Conservation (phyloP, 2,888 invertebrate species). For the Cynaeus angustus region DNA sequence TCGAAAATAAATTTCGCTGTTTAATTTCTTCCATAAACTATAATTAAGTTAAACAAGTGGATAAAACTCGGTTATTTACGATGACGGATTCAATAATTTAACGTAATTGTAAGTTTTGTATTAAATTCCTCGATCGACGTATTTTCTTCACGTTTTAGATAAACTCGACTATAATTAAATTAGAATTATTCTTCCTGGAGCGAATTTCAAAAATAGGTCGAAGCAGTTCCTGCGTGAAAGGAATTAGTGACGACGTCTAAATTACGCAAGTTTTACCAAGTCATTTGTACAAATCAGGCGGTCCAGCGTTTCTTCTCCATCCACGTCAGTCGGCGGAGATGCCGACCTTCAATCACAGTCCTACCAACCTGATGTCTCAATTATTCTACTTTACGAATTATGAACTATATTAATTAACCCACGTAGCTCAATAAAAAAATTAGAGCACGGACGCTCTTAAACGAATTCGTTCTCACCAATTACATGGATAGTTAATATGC, state of each 20-base stretch:
- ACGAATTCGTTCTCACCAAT: too few relatives aligned
- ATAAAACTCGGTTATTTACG: constrained; percentile 64
- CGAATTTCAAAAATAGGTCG: background rate
- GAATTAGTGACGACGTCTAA: constrained; percentile 58
- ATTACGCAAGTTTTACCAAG: constrained; percentile 63
- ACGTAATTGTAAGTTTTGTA: constrained; percentile 23
- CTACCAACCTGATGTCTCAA: constrained; percentile 57
- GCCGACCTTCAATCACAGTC: constrained; percentile 56
- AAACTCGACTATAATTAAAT: constrained; percentile 18
- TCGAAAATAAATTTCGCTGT: constrained; percentile 63
- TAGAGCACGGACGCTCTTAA: constrained; percentile 13
- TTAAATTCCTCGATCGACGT: constrained; percentile 29
- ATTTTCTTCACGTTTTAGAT: constrained; percentile 37
- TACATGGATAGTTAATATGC: too few relatives aligned
- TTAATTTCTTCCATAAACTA: constrained; percentile 65
- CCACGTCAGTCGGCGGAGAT: constrained; percentile 59
- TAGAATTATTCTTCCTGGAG: background rate
- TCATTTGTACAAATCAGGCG: constrained; percentile 67
- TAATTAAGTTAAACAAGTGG: constrained; percentile 65
- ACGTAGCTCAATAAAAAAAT: constrained; percentile 18
- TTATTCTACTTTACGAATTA: constrained; percentile 59
- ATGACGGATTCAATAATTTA: constrained; percentile 60
- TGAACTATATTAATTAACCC: constrained; percentile 44
- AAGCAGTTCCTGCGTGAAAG: constrained; percentile 42
- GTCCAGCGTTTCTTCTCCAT: constrained; percentile 65